Evolutionary conservation across 2,113 vertebrate species (phyloP).

Genomic region (Cynocephalus volans): DNA sequence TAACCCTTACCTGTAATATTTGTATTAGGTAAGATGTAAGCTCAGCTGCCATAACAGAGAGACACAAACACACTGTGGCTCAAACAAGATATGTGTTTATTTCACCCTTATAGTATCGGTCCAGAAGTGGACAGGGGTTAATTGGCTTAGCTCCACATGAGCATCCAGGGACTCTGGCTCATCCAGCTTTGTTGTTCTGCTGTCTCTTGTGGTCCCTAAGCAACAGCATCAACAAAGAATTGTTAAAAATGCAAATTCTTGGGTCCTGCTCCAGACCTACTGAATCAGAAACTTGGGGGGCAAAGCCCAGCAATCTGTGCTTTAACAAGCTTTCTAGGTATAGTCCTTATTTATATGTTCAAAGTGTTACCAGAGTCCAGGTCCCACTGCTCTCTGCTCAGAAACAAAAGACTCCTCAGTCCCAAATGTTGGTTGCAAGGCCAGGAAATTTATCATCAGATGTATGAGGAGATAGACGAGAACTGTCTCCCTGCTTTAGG

Average conservation of each 20-base stretch:
- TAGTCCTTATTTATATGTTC: not conserved
- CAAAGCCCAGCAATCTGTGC: not conserved
- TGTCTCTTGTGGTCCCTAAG: not conserved
- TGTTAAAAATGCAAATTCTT: slow-evolving; percentile 11
- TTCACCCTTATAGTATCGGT: not conserved
- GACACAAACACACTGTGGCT: not conserved
- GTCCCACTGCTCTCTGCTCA: too few species aligned
- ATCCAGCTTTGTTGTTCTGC: not conserved
- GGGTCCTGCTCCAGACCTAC: not conserved
- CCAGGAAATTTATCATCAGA: too few species aligned
- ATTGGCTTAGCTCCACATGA: not conserved
- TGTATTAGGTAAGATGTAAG: not conserved
- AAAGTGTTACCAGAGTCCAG: not conserved
- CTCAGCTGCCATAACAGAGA: not conserved
- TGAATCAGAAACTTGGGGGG: not conserved
- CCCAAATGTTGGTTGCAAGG: too few species aligned
- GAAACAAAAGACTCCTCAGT: too few species aligned
- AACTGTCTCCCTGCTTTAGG: too few species aligned
- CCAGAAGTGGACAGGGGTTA: not conserved
- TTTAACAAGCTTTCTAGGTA: not conserved
- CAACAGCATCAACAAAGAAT: not conserved
- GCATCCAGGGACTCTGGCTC: not conserved
- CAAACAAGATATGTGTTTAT: not conserved
- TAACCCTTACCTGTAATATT: slow-evolving; percentile 10
- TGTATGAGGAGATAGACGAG: too few species aligned